Evolutionary conservation across 2,113 vertebrate species (phyloP).

Genomic region (Salvator merianae): DNA sequence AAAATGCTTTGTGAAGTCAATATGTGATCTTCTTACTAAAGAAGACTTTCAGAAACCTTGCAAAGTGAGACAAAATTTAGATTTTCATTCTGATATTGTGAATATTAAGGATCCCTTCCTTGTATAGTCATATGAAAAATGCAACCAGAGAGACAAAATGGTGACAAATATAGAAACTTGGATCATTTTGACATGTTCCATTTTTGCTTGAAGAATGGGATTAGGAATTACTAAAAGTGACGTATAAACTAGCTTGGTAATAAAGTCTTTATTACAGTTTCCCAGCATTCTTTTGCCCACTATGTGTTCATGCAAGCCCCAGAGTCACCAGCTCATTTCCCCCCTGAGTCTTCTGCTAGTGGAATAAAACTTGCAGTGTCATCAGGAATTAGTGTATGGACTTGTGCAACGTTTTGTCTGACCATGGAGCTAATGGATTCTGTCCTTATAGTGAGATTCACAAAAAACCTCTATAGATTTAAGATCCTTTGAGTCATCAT

Average conservation of each 20-base stretch:
- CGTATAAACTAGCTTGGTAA: neutral
- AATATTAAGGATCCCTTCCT: neutral
- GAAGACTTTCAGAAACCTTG: no score
- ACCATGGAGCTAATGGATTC: neutral
- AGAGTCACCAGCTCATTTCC: neutral
- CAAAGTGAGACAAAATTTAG: neutral
- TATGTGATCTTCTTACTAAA: neutral
- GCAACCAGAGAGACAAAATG: neutral
- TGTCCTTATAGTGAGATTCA: neutral
- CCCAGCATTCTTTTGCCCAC: neutral
- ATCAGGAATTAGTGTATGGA: neutral
- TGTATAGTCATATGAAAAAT: neutral
- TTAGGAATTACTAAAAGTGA: neutral
- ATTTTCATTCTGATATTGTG: neutral
- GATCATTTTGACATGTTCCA: neutral
- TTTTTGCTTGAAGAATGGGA: neutral
- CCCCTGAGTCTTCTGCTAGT: neutral
- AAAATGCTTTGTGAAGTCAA: neutral
- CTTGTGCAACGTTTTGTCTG: no score
- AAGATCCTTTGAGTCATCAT: no score
- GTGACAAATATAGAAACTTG: neutral
- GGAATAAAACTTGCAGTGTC: neutral
- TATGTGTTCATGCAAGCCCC: neutral
- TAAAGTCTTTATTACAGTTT: neutral
- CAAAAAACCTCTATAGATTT: neutral